Base-by-base conservation (phyloP, 2,113 vertebrate genomes). In the Barnardius zonarius region DNA sequence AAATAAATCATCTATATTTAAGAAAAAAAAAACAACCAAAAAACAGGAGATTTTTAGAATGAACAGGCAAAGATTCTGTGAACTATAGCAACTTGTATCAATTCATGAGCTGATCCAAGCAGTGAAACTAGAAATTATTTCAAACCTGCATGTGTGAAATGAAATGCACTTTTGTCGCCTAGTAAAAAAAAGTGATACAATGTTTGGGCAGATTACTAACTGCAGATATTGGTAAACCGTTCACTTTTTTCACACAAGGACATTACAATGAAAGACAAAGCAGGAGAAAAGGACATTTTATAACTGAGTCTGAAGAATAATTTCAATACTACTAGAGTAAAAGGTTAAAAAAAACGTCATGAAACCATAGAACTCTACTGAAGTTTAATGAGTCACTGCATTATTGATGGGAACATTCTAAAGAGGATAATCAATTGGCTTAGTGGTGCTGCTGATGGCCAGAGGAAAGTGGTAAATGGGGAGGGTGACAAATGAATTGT, bases 391-490 rank as follows among this genome's bases (percentile, higher is more conserved):
- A 96, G 79, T 79, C 43, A 86, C 51, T 94, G 54, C 17, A 66
- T 62, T 90, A 96, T 80, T 93, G 68, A 92, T 69, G 66, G n/a
- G 91, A 96, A 63, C 70, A 93, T 97, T 96, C 84, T 91, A 96
- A 97, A 97, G 72, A 92, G 67, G 70, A 95, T 96, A 94, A 96
- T 95, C 96, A 97, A 97, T 93, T 97, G 70, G 51, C 83, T 93
- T 94, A 95, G 84, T 89, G 75, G 74, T 81, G 70, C 67, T 93
- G 52, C 49, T 89, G 88, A 68, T 59, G 46, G 81, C n/a, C 79
- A 82, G 33, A 92, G 17, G n/a, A 91, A 91, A 88, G 55, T 70
- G 57, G 73, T 77, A 95, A 96, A 95, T 59, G n/a, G 68, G n/a
- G 39, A 86, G 33, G 14, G 31, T 88, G 82, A 84, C 39, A 94